Conservation (phyloP, 2,888 invertebrate species). For the Hermodice carunculata region DNA sequence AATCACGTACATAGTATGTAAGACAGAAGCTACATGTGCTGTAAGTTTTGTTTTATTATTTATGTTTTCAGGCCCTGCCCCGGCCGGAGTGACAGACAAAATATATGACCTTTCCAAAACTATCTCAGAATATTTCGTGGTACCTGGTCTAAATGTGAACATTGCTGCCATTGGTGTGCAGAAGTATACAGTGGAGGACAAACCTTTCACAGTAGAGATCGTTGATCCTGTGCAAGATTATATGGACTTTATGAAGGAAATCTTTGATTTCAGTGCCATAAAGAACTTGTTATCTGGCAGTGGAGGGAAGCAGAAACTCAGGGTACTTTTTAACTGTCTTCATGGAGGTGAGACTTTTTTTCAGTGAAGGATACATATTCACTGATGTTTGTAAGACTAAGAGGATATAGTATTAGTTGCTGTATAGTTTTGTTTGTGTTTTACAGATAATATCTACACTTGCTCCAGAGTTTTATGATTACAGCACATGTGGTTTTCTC, state of each 20-base stretch:
- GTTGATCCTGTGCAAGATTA: constrained; percentile 93
- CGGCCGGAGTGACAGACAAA: constrained; percentile 88
- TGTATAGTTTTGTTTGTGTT: too few relatives aligned
- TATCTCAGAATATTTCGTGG: constrained; percentile 85
- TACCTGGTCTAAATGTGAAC: constrained; percentile 80
- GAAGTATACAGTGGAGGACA: constrained; percentile 75
- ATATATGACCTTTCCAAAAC: constrained; percentile 86
- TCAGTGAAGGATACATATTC: too few relatives aligned
- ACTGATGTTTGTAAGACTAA: too few relatives aligned
- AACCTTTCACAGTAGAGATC: constrained; percentile 74
- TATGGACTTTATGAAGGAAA: constrained; percentile 90
- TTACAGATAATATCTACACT: too few relatives aligned
- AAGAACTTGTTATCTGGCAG: constrained; percentile 80
- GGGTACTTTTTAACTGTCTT: constrained; percentile 93
- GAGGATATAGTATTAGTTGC: too few relatives aligned
- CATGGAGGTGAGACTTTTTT: constrained; percentile 93
- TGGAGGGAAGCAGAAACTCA: constrained; percentile 75
- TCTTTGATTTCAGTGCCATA: constrained; percentile 93
- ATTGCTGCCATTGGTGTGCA: constrained; percentile 76
- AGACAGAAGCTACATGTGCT: too few relatives aligned
- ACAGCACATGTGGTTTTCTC: too few relatives aligned
- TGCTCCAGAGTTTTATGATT: too few relatives aligned
- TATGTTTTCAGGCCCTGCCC: constrained; percentile 81
- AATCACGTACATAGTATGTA: too few relatives aligned
- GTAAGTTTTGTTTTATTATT: neutral